phyloP scores from a whole-genome alignment of 2,888 invertebrate genomes.

The Eumerus sabulonum region DNA sequence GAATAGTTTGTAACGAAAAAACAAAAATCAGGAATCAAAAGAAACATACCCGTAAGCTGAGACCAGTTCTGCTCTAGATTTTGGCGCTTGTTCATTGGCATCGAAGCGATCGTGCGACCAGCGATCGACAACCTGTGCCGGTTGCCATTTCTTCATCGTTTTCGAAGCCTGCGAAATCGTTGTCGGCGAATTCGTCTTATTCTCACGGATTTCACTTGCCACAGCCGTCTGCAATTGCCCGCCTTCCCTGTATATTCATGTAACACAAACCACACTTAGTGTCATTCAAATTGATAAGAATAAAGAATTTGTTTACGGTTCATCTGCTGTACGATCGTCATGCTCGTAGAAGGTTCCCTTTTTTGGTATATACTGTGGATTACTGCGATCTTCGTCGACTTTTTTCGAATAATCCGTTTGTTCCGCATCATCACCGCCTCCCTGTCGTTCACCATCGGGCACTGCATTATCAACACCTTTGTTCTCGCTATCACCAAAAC shows the following conservation, averaged over 20 bases:
- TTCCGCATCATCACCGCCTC: constrained; percentile 84
- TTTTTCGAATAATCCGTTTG: constrained; percentile 83
- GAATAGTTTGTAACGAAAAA: background rate
- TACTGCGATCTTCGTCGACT: constrained; percentile 95
- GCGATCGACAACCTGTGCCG: constrained; percentile 80
- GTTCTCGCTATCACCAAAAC: constrained; percentile 73
- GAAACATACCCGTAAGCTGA: constrained; percentile 92
- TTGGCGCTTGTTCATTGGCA: constrained; percentile 86
- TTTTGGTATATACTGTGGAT: constrained; percentile 98
- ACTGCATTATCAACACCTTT: constrained; percentile 69
- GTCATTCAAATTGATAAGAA: background rate
- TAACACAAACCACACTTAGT: too few relatives aligned
- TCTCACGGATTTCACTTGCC: constrained; percentile 75
- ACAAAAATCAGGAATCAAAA: background rate
- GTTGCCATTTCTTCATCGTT: constrained; percentile 78
- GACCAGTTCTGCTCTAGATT: constrained; percentile 90
- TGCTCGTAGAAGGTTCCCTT: constrained; percentile 98
- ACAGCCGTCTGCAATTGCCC: constrained; percentile 70
- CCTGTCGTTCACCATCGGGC: constrained; percentile 80
- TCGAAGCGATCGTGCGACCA: constrained; percentile 91
- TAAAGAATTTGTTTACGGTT: constrained; percentile 79
- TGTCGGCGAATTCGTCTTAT: constrained; percentile 71
- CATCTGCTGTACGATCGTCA: constrained; percentile 91
- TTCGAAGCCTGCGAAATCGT: constrained; percentile 76
- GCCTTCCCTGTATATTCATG: constrained; percentile 45